These are phyloP conservation scores for Athalia rosae DNA, from an alignment of 2,888 invertebrate genomes.

Conservation along the genomic window DNA sequence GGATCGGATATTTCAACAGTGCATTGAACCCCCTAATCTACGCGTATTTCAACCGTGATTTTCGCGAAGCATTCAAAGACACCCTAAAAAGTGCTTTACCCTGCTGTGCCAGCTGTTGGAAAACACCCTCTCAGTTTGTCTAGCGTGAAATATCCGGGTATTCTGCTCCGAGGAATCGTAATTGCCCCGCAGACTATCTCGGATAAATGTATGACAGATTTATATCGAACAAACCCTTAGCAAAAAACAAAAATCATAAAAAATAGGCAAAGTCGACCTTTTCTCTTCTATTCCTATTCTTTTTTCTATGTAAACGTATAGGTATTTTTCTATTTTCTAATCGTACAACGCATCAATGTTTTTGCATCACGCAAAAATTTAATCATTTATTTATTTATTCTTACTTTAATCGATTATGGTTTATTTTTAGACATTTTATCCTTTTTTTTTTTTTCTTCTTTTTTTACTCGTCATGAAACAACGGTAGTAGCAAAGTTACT, in stretches of 20 bases:
- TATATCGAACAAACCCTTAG: not conserved
- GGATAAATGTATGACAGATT: not conserved
- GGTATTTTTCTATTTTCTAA: too few species aligned
- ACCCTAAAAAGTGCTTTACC: constrained; percentile 91
- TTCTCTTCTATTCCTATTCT: not conserved
- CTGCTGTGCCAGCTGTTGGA: constrained; percentile 86
- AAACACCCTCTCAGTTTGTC: constrained; percentile 80
- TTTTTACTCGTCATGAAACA: too few species aligned
- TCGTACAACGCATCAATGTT: too few species aligned
- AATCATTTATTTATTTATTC: too few species aligned
- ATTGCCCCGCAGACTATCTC: not conserved
- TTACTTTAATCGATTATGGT: too few species aligned
- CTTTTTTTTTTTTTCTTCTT: too few species aligned
- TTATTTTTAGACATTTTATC: too few species aligned
- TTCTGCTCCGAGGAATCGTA: constrained; percentile 12
- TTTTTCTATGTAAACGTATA: too few species aligned
- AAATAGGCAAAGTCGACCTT: too few species aligned
- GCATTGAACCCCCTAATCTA: constrained; percentile 96
- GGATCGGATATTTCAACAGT: constrained; percentile 98
- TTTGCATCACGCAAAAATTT: too few species aligned
- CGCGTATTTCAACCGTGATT: constrained; percentile 97
- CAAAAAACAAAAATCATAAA: not conserved
- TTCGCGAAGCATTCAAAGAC: constrained; percentile 96
- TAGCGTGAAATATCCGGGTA: constrained; percentile 61
- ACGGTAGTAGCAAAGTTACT: too few species aligned